Evolutionary conservation across 2,888 invertebrate genomes (phyloP), one percentile per base, ranked within the genome.

Genomic region (Diploptera punctata): DNA sequence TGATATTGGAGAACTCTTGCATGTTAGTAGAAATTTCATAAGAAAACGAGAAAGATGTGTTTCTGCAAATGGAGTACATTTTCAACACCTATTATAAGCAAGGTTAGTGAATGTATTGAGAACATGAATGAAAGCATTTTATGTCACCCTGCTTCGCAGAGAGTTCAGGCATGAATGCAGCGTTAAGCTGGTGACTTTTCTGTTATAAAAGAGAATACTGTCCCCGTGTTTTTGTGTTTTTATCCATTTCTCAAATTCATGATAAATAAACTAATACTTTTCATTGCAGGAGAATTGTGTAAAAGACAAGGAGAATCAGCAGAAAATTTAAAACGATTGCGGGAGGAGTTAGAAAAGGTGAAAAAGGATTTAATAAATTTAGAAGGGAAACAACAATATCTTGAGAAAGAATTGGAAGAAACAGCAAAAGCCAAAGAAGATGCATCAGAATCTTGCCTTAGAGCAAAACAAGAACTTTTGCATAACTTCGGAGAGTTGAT

Each of bases 401-500:
- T 65, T 49, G 71, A 74, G 75, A 77, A 73, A 49, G 78, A 72
- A 18, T 33, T 74, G 61, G 75, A 68, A 71, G 74, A 60, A 54
- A 61, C 31, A 24, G 31, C 44, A 31, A 77, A 73, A 71, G 74
- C 75, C 4, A 77, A 77, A 67, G 76, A 60, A 44, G 43, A 44
- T 9, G 44, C 60, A 44, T 43, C 57, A 9, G 44, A 44, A 43
- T 70, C 69, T 0, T 19, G 31, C 31, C 29, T 70, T 9, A 60
- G 29, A 19, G 31, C 69, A 26, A 61, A 70, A 26, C 60, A 78
- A 52, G 79, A 77, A 31, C 76, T 80, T 2, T 77, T 82, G 18
- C 77, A 80, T 38, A 84, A 86, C 77, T 84, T 88, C 4, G 84
- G 87, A 18, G 84, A 87, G 75, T 84, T 89, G 18, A 85, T 91